These are phyloP conservation scores for Marcusenius ussheri DNA, from an alignment of 2,113 vertebrate species.

Conservation along the genomic window DNA sequence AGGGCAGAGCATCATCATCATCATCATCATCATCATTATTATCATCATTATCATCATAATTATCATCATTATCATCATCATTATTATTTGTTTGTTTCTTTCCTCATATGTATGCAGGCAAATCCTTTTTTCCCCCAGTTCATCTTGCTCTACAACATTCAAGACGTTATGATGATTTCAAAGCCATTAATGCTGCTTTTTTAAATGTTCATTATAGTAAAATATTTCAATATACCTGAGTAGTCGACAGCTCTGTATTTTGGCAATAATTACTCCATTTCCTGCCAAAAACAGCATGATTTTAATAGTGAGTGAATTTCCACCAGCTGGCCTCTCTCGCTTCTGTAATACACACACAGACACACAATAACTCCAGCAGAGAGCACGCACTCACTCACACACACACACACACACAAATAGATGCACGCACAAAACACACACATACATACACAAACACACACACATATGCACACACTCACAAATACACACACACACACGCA, in stretches of 20 bases:
- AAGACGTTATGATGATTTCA: background rate
- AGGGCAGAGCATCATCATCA: background rate
- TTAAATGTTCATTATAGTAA: constrained; percentile 10
- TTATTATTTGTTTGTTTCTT: background rate
- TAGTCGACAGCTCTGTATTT: background rate
- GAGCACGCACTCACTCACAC: background rate
- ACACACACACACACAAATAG: background rate
- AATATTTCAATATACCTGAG: constrained; percentile 4
- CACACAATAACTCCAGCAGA: background rate
- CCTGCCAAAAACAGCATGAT: constrained; percentile 8
- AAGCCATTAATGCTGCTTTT: background rate
- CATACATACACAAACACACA: background rate
- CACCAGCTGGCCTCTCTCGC: background rate
- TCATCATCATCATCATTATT: background rate
- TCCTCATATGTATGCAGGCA: background rate
- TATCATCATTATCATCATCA: background rate
- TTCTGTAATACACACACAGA: background rate
- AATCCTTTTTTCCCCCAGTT: background rate
- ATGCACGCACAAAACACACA: no score
- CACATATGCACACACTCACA: no score
- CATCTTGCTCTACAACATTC: background rate
- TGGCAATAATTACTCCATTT: constrained; percentile 4
- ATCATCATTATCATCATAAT: background rate
- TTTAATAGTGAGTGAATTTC: background rate
- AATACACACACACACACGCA: no score